Percentiles rank a stretch among this genome's conserved stretches.
Evolutionary conservation across 2,888 invertebrate genomes (phyloP).

Genomic region (Acleris holmiana): DNA sequence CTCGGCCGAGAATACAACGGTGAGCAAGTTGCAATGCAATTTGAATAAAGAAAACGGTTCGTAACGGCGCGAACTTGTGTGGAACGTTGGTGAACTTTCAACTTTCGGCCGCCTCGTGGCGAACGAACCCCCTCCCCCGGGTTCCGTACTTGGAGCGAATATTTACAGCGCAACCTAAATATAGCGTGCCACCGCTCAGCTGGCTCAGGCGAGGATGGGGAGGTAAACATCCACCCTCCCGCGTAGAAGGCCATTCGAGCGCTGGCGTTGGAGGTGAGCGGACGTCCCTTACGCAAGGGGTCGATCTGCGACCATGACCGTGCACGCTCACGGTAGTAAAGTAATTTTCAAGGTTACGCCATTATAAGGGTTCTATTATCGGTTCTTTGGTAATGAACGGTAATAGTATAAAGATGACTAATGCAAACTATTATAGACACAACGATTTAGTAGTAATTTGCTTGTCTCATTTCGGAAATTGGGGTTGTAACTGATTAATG

Average conservation of each 20-base stretch:
- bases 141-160: conserved; percentile 81
- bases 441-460: conserved; percentile 20
- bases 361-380: conserved; percentile 49
- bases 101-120: conserved; percentile 78
- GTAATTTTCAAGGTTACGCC: conserved; percentile 68
- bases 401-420: conserved; percentile 29
- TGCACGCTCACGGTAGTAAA: conserved; percentile 66
- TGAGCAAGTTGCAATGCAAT: conserved; percentile 83
- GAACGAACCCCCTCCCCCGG: conserved; percentile 49
- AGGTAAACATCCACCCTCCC: conserved; percentile 73
- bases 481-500: conserved; percentile 9
- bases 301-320: conserved; percentile 74
- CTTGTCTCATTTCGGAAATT: conserved; percentile 11
- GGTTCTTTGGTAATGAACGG: conserved; percentile 36
- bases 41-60: conserved; percentile 81
- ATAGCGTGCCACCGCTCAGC: conserved; percentile 83
- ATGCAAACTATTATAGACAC: conserved; percentile 27
- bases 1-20: conserved; percentile 77
- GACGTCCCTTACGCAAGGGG: conserved; percentile 62
- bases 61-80: conserved; percentile 74
- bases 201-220: conserved; percentile 70
- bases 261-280: conserved; percentile 68
- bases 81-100: conserved; percentile 82
- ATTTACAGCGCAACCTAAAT: conserved; percentile 85
- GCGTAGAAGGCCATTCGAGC: conserved; percentile 71